Base-by-base conservation (phyloP, 92 coral and sea anemone species). In the Epizoanthus ramosus region DNA sequence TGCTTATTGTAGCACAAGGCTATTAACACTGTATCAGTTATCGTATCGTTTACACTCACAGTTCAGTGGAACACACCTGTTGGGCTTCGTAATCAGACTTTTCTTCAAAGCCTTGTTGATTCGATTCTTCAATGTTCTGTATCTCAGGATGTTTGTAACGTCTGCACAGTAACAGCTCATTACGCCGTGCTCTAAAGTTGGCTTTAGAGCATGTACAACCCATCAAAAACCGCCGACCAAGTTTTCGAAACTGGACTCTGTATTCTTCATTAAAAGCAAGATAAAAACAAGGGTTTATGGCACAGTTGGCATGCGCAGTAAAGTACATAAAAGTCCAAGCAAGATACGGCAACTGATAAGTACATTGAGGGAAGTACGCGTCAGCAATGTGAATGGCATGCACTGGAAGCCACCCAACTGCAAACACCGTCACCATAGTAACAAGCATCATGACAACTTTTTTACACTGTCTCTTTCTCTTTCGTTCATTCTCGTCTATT, bases 391-490 rank as follows among this genome's bases (percentile, higher is more conserved):
- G 72, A 33, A 67, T 28, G 50, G 6, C 50, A 17, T 67, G 72
- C n/a, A 67, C 72, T 67, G 72, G 72, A 67, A 67, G 72, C 72
- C 72, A 67, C 13, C 72, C 72, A 67, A 67, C 72, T 28, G 72
- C 72, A 33, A 67, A 67, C 50, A 67, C 72, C 18, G 72, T 67
- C 39, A 67, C 72, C 72, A 67, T 67, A 41, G 72, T 67, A 67
- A 67, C 72, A 33, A 67, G 72, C 72, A 67, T 67, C 72, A 67
- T 17, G n/a, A 67, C 15, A 9, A 67, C 50, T 33, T 67, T 67
- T 19, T 67, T 67, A 19, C 72, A 67, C 50, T 67, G 72, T 24
- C 47, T 67, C 50, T 67, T 67, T 41, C 50, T 67, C 13, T 67
- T 67, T 67, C 72, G 19, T 67, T 67, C 72, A 41, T 67, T 67